Base-by-base conservation (phyloP, 2,797 vertebrate genomes). In the Aeoliscus strigatus region DNA sequence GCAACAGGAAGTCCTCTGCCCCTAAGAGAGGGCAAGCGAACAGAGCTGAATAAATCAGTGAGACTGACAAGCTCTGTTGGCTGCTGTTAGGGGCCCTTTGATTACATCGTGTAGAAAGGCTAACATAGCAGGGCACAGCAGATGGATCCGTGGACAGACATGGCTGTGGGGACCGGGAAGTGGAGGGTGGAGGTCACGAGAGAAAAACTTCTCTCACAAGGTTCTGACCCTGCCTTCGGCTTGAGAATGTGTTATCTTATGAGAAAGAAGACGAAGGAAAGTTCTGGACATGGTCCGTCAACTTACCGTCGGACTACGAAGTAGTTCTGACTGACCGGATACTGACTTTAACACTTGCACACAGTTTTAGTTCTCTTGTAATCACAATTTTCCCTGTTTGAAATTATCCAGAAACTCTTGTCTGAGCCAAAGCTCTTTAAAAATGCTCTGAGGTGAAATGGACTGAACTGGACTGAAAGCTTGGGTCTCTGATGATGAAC, bases 1-100 rank as follows among this genome's bases (percentile, higher is more conserved):
- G 82, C 80, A 82, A 85, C 82, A 80, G 77, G 79, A 85, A 81
- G 75, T 73, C 35, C 51, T 56, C 50, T 78, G 74, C 60, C 67
- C 73, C 75, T 62, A 55, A 73, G 75, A 61, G 42, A 63, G 68
- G 43, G 42, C 15, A 15, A 33, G 64, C 65, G 69, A 66, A 45
- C 17, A 34, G 52, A 54, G 43, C 38, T 60, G 76, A 78, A 80
- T 71, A 48, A 56, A 73, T 77, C 44, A 9, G 60, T 54, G 59
- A 70, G 67, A 47, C 59, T 40, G 66, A 63, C 60, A 12, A 28
- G 53, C 60, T 62, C 56, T 37, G 51, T 69, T 59, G 75, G 56
- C 44, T 39, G 58, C 58, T 57, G 59, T 60, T 63, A 51, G 75
- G 51, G 55, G 21, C 40, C 31, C 51, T 58, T 27, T 14, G 55